These are phyloP conservation scores for Geophilus truncorum DNA, from an alignment of 2,888 invertebrate genomes.

Conservation along the genomic window DNA sequence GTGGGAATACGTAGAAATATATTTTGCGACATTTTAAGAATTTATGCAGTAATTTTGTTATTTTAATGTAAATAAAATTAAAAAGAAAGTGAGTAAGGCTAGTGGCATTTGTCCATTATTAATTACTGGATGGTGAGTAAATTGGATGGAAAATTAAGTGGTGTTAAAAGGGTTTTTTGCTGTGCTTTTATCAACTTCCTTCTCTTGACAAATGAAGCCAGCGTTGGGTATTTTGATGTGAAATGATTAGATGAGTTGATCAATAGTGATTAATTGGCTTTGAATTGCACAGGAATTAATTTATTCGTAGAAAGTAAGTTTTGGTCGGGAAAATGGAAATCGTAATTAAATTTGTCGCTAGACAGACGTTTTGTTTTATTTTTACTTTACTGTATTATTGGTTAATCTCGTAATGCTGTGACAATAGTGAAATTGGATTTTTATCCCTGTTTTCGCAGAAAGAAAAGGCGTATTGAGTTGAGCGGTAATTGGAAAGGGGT, in stretches of 20 bases:
- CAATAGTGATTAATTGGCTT: not conserved
- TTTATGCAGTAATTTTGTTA: not conserved
- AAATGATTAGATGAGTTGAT: not conserved
- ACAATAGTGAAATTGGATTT: not conserved
- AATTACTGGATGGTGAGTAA: not conserved
- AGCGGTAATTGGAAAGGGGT: too few species aligned
- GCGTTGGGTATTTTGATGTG: not conserved
- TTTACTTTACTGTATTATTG: too few species aligned
- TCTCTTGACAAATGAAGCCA: not conserved
- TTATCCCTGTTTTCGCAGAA: not conserved
- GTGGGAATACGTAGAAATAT: too few species aligned
- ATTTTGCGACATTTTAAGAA: too few species aligned
- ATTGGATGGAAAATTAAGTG: not conserved
- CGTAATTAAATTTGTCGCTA: not conserved
- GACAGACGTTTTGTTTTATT: not conserved
- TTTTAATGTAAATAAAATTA: not conserved
- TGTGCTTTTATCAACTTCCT: not conserved
- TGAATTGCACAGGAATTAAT: not conserved
- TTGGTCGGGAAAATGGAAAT: not conserved
- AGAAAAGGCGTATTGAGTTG: too few species aligned
- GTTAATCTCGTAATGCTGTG: not conserved
- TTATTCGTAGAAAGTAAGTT: not conserved
- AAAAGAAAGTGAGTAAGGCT: not conserved
- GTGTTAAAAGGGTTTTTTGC: not conserved
- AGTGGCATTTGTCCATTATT: not conserved